These are phyloP conservation scores for Campylorhamphus procurvoides DNA, from an alignment of 2,113 vertebrate species.

Conservation along the genomic window DNA sequence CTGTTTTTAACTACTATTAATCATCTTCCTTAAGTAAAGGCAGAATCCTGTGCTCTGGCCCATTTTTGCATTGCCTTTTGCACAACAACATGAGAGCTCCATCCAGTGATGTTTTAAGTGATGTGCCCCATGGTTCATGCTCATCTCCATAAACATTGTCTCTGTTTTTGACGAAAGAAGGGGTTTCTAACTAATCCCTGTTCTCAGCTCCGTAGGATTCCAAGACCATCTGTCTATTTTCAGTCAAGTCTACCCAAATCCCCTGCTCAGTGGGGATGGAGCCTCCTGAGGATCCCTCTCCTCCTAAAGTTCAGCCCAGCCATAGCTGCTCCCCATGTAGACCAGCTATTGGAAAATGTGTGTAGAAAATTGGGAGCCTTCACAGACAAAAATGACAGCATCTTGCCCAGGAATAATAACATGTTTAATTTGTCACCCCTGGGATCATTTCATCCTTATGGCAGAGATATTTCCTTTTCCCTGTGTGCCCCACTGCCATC, in stretches of 20 bases:
- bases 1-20: not conserved
- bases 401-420: not conserved
- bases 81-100: rapidly evolving
- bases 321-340: not conserved
- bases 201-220: not conserved
- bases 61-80: not conserved
- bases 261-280: not conserved
- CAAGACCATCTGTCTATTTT: conserved; percentile 12
- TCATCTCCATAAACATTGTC: not conserved
- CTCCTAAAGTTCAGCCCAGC: not conserved
- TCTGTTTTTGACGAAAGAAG: not conserved
- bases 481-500: not conserved
- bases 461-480: not conserved
- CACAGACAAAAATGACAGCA: not conserved
- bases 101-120: not conserved
- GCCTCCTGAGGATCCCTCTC: not conserved
- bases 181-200: not conserved
- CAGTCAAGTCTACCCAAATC: not conserved
- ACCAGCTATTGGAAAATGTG: not conserved
- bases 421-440: not conserved
- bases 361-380: not conserved
- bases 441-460: not conserved
- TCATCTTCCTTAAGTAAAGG: not conserved
- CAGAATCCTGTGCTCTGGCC: not conserved
- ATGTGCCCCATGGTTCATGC: not conserved